phyloP scores from a whole-genome alignment of 2,888 invertebrate species.

The Tachina lurida region DNA sequence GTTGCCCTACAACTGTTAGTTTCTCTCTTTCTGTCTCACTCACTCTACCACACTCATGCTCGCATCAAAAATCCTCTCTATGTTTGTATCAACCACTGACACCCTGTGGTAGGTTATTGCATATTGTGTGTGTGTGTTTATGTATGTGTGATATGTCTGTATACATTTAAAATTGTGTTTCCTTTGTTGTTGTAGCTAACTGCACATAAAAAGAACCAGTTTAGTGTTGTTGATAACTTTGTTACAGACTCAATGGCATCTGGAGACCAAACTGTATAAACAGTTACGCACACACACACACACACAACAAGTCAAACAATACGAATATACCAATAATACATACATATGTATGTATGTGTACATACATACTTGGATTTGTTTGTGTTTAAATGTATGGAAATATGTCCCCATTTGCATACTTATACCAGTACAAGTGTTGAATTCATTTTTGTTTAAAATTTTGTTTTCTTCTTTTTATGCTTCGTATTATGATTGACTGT shows the following conservation, averaged over 20 bases:
- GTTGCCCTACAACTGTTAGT: slow-evolving; percentile 57
- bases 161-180: not conserved
- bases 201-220: slow-evolving; percentile 56
- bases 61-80: too few species aligned
- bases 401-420: slow-evolving; percentile 1
- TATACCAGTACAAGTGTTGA: not conserved
- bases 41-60: not conserved
- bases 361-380: not conserved
- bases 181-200: slow-evolving; percentile 39
- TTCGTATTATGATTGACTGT: slow-evolving; percentile 20
- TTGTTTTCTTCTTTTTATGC: not conserved
- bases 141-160: not conserved
- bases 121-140: not conserved
- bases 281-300: not conserved
- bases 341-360: not conserved
- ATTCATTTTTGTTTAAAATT: not conserved
- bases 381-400: not conserved
- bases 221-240: slow-evolving; percentile 60
- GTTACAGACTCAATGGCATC: slow-evolving; percentile 54
- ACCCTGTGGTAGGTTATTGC: not conserved
- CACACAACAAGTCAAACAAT: not conserved
- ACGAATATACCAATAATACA: too few species aligned
- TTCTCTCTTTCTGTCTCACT: not conserved
- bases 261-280: slow-evolving; percentile 41
- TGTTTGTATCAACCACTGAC: not conserved